These are phyloP conservation scores for Rambutsinella grinnellia DNA, from an alignment of 2,888 invertebrate genomes.

Conservation along the genomic window DNA sequence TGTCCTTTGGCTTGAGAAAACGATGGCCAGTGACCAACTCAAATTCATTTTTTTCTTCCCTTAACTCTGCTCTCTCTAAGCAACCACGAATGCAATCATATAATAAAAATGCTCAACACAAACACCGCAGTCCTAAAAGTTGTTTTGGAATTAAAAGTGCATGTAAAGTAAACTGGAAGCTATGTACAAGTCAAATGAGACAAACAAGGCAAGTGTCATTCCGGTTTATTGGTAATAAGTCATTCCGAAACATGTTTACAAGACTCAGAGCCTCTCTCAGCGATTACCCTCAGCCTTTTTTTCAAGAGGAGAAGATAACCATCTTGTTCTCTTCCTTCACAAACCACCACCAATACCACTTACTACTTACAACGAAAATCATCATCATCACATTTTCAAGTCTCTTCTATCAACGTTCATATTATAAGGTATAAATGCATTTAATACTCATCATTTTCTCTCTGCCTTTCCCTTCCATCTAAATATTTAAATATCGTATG, in stretches of 20 bases:
- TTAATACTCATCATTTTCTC: no score
- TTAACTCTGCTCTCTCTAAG: background rate
- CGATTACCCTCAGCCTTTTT: constrained; percentile 52
- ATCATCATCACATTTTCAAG: background rate
- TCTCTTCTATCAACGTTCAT: no score
- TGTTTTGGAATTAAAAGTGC: constrained; percentile 55
- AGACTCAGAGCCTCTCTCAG: constrained; percentile 52
- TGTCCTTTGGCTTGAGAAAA: no score
- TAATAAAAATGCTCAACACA: background rate
- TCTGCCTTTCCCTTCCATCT: no score
- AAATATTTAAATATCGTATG: no score
- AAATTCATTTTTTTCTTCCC: constrained; percentile 4
- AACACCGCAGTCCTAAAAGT: constrained; percentile 24
- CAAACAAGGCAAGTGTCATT: constrained; percentile 59
- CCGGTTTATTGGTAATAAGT: constrained; percentile 59
- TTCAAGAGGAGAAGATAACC: constrained; percentile 36
- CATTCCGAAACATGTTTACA: constrained; percentile 59
- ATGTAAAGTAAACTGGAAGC: constrained; percentile 59
- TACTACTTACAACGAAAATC: constrained; percentile 41
- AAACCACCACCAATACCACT: constrained; percentile 54
- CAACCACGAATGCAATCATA: background rate
- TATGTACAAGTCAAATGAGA: constrained; percentile 59
- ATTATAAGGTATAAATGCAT: no score
- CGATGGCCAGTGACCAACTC: no score
- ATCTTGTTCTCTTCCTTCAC: constrained; percentile 52